Evolutionary conservation across 2,888 invertebrate genomes (phyloP).

Genomic region (Aricia artaxerxes): DNA sequence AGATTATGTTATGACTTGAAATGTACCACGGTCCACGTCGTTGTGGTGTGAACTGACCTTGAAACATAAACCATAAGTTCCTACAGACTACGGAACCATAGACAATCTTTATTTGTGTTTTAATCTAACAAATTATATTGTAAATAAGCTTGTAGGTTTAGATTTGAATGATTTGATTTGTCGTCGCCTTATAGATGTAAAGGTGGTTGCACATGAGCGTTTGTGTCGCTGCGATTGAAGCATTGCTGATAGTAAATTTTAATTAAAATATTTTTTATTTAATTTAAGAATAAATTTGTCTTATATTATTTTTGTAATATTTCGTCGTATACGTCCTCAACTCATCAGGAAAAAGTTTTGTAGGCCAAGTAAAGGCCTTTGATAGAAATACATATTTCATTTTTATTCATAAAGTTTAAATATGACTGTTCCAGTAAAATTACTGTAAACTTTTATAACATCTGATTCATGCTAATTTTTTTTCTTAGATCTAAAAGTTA

Average conservation of each 20-base stretch:
- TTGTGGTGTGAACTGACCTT: neutral
- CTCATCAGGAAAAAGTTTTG: neutral
- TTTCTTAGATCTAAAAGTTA: no score
- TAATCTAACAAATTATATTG: neutral
- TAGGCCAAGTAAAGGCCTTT: neutral
- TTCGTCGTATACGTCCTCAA: neutral
- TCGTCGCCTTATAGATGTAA: neutral
- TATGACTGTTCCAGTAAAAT: neutral
- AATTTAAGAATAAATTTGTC: neutral
- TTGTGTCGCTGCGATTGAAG: neutral
- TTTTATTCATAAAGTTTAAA: neutral
- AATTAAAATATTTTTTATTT: neutral
- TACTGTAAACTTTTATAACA: neutral
- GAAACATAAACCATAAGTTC: neutral
- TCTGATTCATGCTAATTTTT: no score
- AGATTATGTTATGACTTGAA: no score
- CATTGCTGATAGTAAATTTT: neutral
- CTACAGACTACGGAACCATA: neutral
- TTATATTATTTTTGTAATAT: neutral
- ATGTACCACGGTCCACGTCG: neutral
- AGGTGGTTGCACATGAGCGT: neutral
- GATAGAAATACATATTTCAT: neutral
- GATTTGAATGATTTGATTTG: neutral
- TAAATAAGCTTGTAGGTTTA: neutral
- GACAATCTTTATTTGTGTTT: constrained; percentile 1